Conservation (phyloP, 2,113 vertebrate genomes). For the Meles meles region DNA sequence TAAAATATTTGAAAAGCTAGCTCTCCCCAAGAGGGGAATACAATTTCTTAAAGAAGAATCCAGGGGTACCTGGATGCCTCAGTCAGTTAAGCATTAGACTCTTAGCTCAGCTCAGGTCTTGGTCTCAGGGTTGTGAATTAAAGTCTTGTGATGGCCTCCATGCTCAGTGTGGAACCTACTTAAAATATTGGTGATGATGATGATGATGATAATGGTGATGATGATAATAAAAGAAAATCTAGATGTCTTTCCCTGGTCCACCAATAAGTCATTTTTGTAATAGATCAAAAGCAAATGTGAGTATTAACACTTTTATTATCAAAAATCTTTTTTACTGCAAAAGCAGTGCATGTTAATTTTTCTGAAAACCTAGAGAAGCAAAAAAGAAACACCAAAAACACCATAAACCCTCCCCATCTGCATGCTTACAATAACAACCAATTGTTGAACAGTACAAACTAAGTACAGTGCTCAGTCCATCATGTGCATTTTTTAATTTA, state of each 20-base stretch:
- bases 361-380: conserved; percentile 14
- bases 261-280: conserved; percentile 75
- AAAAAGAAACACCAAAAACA: not conserved
- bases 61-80: not conserved
- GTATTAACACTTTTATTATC: not conserved
- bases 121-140: not conserved
- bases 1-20: conserved; percentile 36
- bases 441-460: not conserved
- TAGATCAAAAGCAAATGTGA: conserved; percentile 73
- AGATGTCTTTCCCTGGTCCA: conserved; percentile 65
- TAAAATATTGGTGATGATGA: not conserved
- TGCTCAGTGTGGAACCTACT: not conserved
- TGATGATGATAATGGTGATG: not conserved
- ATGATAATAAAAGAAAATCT: conserved; percentile 54
- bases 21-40: too few relatives aligned
- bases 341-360: conserved; percentile 8
- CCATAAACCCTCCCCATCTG: not conserved
- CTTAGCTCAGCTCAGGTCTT: not conserved
- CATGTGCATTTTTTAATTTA: not conserved
- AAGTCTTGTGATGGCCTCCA: not conserved
- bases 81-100: not conserved
- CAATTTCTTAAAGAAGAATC: not conserved
- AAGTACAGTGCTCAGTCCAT: not conserved
- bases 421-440: not conserved
- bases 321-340: not conserved